Percentiles rank a stretch among this genome's conserved stretches.
Evolutionary conservation across 2,888 invertebrate genomes (phyloP).

Genomic region (Zhuqinia jingwanae): DNA sequence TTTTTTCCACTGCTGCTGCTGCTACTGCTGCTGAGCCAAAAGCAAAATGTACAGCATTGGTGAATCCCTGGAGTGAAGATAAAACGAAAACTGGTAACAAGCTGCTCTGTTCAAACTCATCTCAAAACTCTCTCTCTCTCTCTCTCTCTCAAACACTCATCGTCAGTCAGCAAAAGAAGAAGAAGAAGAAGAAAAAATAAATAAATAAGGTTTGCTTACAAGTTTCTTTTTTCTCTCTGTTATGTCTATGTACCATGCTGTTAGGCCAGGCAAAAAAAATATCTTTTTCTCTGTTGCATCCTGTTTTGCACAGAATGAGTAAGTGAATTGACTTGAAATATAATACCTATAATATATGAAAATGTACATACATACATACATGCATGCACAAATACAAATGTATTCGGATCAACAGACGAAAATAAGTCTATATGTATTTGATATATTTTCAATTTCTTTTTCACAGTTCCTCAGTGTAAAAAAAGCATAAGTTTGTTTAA

Average conservation of each 20-base stretch:
- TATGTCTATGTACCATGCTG: not conserved
- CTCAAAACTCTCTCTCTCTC: not conserved
- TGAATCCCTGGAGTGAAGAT: slow-evolving; percentile 63
- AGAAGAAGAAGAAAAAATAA: slow-evolving; percentile 14
- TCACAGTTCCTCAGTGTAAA: no score
- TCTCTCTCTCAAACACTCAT: slow-evolving; percentile 10
- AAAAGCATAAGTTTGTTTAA: slow-evolving; percentile 53
- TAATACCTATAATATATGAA: no score
- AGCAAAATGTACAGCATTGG: no score
- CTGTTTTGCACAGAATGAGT: slow-evolving; percentile 3
- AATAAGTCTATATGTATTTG: not conserved
- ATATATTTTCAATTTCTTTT: slow-evolving; percentile 1
- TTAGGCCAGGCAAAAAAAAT: not conserved
- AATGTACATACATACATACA: no score
- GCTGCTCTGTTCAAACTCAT: slow-evolving; percentile 16
- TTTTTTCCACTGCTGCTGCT: not conserved
- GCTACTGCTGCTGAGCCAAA: no score
- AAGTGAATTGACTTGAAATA: no score
- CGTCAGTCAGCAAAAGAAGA: not conserved
- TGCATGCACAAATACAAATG: not conserved
- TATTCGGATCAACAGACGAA: not conserved
- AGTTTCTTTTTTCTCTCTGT: slow-evolving; percentile 21
- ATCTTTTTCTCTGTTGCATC: slow-evolving; percentile 41
- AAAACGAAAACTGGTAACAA: slow-evolving; percentile 62
- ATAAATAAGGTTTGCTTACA: slow-evolving; percentile 50